Percentiles rank a stretch among this genome's conserved stretches.
phyloP scores from a whole-genome alignment of 2,888 invertebrate species.

The Mycalesis mineus region DNA sequence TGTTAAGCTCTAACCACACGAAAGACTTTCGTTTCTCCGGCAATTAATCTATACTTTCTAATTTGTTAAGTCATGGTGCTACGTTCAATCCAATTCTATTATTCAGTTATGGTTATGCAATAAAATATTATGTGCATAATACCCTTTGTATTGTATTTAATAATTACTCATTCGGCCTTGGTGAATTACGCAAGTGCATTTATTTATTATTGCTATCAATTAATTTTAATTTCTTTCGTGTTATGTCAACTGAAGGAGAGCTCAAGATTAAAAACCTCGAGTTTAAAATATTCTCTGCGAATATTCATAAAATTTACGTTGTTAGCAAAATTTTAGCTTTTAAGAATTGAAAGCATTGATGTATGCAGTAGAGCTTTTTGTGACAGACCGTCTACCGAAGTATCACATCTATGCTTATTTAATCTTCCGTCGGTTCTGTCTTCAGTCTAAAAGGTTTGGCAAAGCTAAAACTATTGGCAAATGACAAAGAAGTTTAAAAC shows the following conservation, averaged over 20 bases:
- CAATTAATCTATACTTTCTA: constrained; percentile 11
- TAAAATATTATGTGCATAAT: constrained; percentile 3
- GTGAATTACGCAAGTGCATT: neutral
- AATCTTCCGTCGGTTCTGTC: too few species aligned
- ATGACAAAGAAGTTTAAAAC: too few species aligned
- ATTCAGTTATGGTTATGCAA: neutral
- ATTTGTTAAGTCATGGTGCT: constrained; percentile 12
- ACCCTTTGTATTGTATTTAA: neutral
- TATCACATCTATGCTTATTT: too few species aligned
- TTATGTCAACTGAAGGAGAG: neutral
- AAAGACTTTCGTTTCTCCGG: constrained; percentile 3
- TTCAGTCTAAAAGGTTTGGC: too few species aligned
- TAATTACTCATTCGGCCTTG: neutral
- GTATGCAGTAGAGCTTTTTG: too few species aligned
- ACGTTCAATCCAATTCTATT: constrained; percentile 5
- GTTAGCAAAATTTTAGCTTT: too few species aligned
- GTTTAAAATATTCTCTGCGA: too few species aligned
- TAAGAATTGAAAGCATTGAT: too few species aligned
- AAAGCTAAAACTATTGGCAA: too few species aligned
- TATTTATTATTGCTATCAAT: neutral
- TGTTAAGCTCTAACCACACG: neutral
- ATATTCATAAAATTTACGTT: too few species aligned
- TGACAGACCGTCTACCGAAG: too few species aligned
- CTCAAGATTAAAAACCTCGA: neutral
- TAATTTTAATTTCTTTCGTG: too few species aligned